Evolutionary conservation across 1,140 invertebrate genomes (phyloP).

Genomic region (Meteorus sp.): DNA sequence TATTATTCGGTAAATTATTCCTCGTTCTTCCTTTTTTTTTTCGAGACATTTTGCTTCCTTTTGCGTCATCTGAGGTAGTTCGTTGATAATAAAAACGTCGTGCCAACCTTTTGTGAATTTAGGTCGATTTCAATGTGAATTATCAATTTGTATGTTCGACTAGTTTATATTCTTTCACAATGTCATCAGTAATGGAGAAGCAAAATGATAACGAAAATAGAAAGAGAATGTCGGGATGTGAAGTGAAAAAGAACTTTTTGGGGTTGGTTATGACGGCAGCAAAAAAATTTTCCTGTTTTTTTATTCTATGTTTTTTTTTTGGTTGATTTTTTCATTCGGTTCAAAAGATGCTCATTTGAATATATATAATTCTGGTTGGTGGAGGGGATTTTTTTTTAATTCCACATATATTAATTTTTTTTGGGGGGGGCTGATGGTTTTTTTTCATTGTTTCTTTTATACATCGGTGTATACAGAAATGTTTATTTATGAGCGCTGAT

Average conservation of each 20-base stretch:
- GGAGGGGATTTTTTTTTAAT: slow-evolving; percentile 21
- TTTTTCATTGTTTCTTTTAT: slow-evolving; percentile 14
- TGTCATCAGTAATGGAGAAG: slow-evolving; percentile 40
- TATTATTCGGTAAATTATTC: no score
- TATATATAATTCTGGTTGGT: slow-evolving; percentile 37
- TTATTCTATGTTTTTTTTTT: slow-evolving; percentile 10
- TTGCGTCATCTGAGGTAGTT: no score
- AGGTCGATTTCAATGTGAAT: no score
- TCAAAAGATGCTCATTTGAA: slow-evolving; percentile 46
- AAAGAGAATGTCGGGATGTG: slow-evolving; percentile 3
- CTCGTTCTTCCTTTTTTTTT: no score
- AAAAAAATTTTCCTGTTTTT: slow-evolving; percentile 9
- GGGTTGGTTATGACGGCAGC: neutral
- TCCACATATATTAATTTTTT: neutral
- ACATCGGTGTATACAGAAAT: slow-evolving; percentile 11
- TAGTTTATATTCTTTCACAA: no score
- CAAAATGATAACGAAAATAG: slow-evolving; percentile 1
- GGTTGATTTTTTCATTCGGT: no score
- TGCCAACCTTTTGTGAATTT: no score
- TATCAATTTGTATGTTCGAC: no score
- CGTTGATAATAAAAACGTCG: no score
- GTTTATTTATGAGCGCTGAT: slow-evolving; percentile 17
- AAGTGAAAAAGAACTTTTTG: neutral
- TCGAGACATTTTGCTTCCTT: no score
- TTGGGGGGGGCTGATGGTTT: neutral